phyloP scores from a whole-genome alignment of 2,797 vertebrate genomes.

The Sparidentex hasta region DNA sequence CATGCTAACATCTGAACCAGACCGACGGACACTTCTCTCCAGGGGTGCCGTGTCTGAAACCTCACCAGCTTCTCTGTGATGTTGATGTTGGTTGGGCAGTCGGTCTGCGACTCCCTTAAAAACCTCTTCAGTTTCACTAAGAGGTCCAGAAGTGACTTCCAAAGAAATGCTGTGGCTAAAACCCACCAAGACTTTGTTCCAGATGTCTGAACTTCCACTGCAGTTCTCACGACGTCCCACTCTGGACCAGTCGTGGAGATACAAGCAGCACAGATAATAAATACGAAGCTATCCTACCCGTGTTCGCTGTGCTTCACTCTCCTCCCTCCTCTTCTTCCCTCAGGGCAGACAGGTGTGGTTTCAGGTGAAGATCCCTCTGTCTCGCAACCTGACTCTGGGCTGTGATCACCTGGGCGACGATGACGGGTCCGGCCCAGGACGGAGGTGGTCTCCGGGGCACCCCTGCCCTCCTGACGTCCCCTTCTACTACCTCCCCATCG shows the following conservation, averaged over 20 bases:
- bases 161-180: not conserved
- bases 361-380: conserved; percentile 83
- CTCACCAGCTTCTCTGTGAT: too few relatives aligned
- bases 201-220: too few relatives aligned
- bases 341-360: conserved; percentile 81
- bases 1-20: too few relatives aligned
- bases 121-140: too few relatives aligned
- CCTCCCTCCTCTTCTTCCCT: not conserved
- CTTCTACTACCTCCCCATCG: conserved; percentile 81
- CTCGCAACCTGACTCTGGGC: conserved; percentile 77
- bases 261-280: not conserved
- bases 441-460: conserved; percentile 50
- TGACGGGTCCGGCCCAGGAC: accelerated
- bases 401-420: conserved; percentile 42
- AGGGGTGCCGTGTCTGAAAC: too few relatives aligned
- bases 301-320: not conserved
- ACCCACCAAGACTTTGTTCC: not conserved
- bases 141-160: not conserved
- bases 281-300: not conserved
- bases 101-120: not conserved
- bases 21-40: too few relatives aligned
- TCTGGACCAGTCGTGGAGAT: not conserved
- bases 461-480: conserved; percentile 70
- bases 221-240: too few relatives aligned
- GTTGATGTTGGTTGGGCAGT: not conserved